Evolutionary conservation across 1,140 invertebrate genomes (phyloP).

Genomic region (Leptopilina boulardi): DNA sequence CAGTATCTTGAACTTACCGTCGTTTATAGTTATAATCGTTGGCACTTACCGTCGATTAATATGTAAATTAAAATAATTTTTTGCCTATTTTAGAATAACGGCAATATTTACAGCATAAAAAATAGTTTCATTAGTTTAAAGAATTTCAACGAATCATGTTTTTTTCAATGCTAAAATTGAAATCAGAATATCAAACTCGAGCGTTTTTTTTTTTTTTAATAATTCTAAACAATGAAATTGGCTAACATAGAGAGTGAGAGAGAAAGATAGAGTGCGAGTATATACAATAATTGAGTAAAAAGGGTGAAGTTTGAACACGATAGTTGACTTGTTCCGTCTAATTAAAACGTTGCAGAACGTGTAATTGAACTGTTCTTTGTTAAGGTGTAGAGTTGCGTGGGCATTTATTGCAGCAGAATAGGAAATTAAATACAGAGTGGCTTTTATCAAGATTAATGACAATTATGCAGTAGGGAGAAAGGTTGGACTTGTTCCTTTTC

Average conservation of each 20-base stretch:
- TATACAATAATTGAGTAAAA: background rate
- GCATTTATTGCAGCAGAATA: slow-evolving; percentile 29
- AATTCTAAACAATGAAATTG: background rate
- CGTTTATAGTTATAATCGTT: too few species aligned
- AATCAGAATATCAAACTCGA: background rate
- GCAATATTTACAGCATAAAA: too few species aligned
- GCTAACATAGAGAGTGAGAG: background rate
- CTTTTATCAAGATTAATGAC: slow-evolving; percentile 28
- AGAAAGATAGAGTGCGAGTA: background rate
- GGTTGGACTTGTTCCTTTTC: background rate
- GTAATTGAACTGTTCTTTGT: slow-evolving; percentile 26
- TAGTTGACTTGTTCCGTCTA: slow-evolving; percentile 14
- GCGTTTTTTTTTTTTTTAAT: too few species aligned
- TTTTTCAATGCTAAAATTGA: too few species aligned
- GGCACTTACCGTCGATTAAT: too few species aligned
- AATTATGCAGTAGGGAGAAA: background rate
- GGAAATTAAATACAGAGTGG: slow-evolving; percentile 20
- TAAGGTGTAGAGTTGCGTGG: slow-evolving; percentile 24
- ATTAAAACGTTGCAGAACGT: slow-evolving; percentile 11
- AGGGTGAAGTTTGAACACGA: slow-evolving; percentile 7
- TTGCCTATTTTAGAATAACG: too few species aligned
- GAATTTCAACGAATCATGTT: too few species aligned
- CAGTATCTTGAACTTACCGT: too few species aligned
- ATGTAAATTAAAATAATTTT: too few species aligned
- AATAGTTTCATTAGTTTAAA: too few species aligned